These are phyloP conservation scores for Agrotis puta DNA, from an alignment of 2,888 invertebrate species.

Conservation along the genomic window DNA sequence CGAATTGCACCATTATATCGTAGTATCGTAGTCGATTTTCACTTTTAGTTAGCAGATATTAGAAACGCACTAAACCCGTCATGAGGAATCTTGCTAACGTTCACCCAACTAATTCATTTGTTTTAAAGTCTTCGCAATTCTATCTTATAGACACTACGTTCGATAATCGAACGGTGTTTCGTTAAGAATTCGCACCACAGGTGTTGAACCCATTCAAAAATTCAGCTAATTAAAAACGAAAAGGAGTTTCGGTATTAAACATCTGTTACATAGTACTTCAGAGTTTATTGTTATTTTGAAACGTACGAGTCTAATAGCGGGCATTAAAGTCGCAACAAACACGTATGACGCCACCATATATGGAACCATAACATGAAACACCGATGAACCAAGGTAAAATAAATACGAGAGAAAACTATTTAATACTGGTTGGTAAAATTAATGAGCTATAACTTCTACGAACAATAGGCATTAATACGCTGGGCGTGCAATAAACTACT, in stretches of 20 bases:
- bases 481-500: conserved; percentile 51
- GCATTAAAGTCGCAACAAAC: conserved; percentile 30
- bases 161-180: too few relatives aligned
- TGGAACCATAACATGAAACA: conserved; percentile 20
- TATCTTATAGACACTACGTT: too few relatives aligned
- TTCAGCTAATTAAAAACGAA: neutral
- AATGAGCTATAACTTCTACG: conserved; percentile 53
- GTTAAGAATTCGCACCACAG: too few relatives aligned
- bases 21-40: too few relatives aligned
- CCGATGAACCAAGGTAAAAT: conserved; percentile 21
- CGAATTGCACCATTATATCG: too few relatives aligned
- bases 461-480: conserved; percentile 64
- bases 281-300: neutral
- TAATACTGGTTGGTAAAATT: conserved; percentile 50
- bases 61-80: too few relatives aligned
- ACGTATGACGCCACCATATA: conserved; percentile 9
- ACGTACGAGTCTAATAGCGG: neutral
- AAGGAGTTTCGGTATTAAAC: neutral
- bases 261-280: conserved; percentile 5
- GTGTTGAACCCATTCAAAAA: neutral
- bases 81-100: too few relatives aligned
- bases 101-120: too few relatives aligned
- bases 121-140: too few relatives aligned
- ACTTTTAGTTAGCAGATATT: too few relatives aligned
- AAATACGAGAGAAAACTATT: conserved; percentile 51